Percentiles rank a stretch among this genome's conserved stretches.
phyloP scores from a whole-genome alignment of 2,888 invertebrate species.

The Azorinus chamasolen region DNA sequence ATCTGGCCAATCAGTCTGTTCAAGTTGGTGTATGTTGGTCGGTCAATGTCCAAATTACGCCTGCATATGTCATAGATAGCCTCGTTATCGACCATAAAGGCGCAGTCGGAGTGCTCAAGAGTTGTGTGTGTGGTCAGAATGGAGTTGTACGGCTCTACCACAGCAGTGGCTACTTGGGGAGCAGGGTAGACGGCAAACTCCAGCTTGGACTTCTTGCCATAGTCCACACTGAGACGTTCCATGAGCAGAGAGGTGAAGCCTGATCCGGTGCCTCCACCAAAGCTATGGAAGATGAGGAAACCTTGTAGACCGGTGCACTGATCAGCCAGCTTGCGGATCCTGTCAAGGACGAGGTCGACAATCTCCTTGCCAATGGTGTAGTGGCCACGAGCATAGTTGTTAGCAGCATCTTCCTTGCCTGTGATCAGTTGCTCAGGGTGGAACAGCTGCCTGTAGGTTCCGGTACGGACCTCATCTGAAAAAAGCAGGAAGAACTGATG shows the following conservation, averaged over 20 bases:
- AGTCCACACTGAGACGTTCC: slow-evolving; percentile 83
- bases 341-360: slow-evolving; percentile 89
- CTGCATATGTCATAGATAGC: slow-evolving; percentile 91
- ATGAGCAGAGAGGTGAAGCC: slow-evolving; percentile 85
- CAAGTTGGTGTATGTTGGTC: slow-evolving; percentile 94
- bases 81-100: slow-evolving; percentile 97
- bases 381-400: slow-evolving; percentile 98
- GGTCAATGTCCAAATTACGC: slow-evolving; percentile 93
- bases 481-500: too few species aligned
- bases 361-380: slow-evolving; percentile 96
- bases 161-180: slow-evolving; percentile 83
- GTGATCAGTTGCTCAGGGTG: slow-evolving; percentile 99
- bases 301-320: slow-evolving; percentile 84
- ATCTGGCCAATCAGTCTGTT: slow-evolving; percentile 94
- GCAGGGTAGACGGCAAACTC: slow-evolving; percentile 84
- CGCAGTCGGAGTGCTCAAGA: slow-evolving; percentile 83
- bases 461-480: slow-evolving; percentile 86
- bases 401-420: slow-evolving; percentile 98
- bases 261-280: slow-evolving; percentile 84
- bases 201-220: slow-evolving; percentile 84
- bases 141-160: slow-evolving; percentile 84
- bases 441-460: slow-evolving; percentile 95
- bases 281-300: slow-evolving; percentile 84
- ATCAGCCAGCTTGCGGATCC: slow-evolving; percentile 86
- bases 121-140: slow-evolving; percentile 83